These are phyloP conservation scores for Apocheima hispidaria DNA, from an alignment of 2,888 invertebrate species.

Conservation along the genomic window DNA sequence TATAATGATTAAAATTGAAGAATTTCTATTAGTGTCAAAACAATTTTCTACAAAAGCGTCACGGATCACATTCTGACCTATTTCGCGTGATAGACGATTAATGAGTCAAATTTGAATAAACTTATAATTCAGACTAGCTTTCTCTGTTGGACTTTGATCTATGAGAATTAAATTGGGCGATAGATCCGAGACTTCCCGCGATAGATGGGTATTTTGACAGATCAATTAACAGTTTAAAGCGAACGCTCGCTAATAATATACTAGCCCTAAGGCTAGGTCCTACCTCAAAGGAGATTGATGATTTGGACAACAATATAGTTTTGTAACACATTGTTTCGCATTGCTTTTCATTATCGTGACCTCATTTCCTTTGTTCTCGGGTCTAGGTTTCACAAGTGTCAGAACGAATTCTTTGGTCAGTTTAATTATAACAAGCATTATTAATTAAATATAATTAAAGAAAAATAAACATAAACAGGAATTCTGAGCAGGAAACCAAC, in stretches of 20 bases:
- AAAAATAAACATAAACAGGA: too few relatives aligned
- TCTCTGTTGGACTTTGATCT: constrained; percentile 63
- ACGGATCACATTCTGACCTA: constrained; percentile 27
- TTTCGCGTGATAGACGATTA: constrained; percentile 31
- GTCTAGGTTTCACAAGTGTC: constrained; percentile 22
- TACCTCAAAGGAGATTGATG: constrained; percentile 40
- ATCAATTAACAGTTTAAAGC: constrained; percentile 61
- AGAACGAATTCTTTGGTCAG: constrained; percentile 14
- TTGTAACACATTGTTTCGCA: constrained; percentile 20
- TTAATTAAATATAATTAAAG: too few relatives aligned
- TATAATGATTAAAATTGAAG: too few relatives aligned
- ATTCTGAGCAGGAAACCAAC: too few relatives aligned
- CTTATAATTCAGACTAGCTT: constrained; percentile 52
- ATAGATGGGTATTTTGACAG: constrained; percentile 72
- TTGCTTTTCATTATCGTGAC: constrained; percentile 20
- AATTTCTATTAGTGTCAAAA: constrained; percentile 17
- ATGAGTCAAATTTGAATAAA: constrained; percentile 35
- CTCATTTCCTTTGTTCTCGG: constrained; percentile 30
- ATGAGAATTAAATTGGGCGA: constrained; percentile 66
- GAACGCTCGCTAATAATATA: constrained; percentile 50
- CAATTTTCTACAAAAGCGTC: constrained; percentile 24
- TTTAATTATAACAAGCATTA: constrained; percentile 17
- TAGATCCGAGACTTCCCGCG: constrained; percentile 43
- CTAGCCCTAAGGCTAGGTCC: constrained; percentile 43
- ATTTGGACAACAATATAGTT: constrained; percentile 35